Percentiles rank a stretch among this genome's conserved stretches.
Conservation (phyloP, 2,113 vertebrate species). For the Sceloporus tristichus region DNA sequence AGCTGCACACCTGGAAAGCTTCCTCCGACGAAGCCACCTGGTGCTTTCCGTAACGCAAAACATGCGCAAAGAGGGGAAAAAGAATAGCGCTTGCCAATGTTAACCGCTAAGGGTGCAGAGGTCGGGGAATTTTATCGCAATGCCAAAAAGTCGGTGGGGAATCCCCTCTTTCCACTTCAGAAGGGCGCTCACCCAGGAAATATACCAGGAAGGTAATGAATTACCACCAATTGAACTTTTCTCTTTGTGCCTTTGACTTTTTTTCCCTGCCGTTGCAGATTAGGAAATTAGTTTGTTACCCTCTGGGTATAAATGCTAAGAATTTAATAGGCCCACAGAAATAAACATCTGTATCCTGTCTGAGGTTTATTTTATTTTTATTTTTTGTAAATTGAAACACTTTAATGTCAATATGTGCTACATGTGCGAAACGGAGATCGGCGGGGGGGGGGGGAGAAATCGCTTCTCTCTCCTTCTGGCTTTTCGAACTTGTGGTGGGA, state of each 20-base stretch:
- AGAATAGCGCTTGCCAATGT: not conserved
- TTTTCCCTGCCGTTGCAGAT: not conserved
- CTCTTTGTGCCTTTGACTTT: not conserved
- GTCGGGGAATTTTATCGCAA: not conserved
- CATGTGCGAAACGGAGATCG: not conserved
- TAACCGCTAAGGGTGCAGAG: not conserved
- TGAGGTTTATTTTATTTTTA: not conserved
- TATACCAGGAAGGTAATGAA: not conserved
- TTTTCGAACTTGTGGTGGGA: not conserved
- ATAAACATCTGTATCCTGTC: not conserved
- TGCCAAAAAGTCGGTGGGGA: not conserved
- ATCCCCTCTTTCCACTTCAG: not conserved
- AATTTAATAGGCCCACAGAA: not conserved
- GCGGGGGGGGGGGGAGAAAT: not conserved
- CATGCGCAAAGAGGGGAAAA: not conserved
- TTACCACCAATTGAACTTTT: not conserved
- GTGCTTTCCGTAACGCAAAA: not conserved
- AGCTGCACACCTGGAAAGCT: conserved; percentile 21
- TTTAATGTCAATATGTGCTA: not conserved
- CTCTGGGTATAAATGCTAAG: not conserved
- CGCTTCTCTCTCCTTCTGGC: not conserved
- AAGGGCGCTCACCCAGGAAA: not conserved
- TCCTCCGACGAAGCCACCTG: not conserved
- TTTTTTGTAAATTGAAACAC: not conserved
- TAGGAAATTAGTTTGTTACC: not conserved